These are phyloP conservation scores for Zapornia atra DNA, from an alignment of 2,113 vertebrate genomes.

Conservation along the genomic window DNA sequence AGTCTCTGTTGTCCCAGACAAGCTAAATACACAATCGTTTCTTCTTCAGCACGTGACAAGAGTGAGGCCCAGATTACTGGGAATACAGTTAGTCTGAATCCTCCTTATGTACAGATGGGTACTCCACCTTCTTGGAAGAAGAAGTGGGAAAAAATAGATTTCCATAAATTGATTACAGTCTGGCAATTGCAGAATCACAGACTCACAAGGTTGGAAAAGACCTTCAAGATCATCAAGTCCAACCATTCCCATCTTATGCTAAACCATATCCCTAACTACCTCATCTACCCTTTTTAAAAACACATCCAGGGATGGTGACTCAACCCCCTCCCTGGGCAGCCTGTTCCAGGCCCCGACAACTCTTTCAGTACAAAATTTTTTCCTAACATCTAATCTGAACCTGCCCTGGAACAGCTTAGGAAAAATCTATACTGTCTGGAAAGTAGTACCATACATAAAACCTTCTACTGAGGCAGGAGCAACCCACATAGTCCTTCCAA, in stretches of 20 bases:
- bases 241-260: too few relatives aligned
- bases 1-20: neutral
- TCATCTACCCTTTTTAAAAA: too few relatives aligned
- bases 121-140: neutral
- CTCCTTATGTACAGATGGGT: neutral
- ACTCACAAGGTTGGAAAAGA: too few relatives aligned
- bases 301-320: too few relatives aligned
- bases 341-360: too few relatives aligned
- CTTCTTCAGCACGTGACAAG: neutral
- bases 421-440: neutral
- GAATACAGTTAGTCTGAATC: neutral
- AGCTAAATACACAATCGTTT: neutral
- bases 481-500: neutral
- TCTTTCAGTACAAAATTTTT: too few relatives aligned
- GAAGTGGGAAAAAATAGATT: neutral
- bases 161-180: neutral
- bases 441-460: neutral
- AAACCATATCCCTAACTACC: too few relatives aligned
- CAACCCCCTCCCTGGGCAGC: too few relatives aligned
- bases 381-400: too few relatives aligned
- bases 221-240: too few relatives aligned
- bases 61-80: neutral
- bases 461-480: neutral
- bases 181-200: neutral
- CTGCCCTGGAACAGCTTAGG: too few relatives aligned